phyloP scores from a whole-genome alignment of 2,797 vertebrate genomes.

The Lepilemur ruficaudatus region DNA sequence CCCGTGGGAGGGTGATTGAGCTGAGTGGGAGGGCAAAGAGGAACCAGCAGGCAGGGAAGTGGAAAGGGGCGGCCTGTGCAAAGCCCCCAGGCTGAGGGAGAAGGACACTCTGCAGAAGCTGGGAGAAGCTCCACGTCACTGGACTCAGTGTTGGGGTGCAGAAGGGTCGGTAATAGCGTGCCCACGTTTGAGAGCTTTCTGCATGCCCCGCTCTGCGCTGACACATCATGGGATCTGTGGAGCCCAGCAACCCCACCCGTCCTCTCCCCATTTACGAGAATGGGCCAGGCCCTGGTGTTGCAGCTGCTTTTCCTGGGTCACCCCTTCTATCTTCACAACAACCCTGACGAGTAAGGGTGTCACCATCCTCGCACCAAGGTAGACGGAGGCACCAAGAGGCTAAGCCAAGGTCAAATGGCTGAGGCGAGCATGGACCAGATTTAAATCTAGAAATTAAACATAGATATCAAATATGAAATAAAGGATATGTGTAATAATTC shows the following conservation, averaged over 20 bases:
- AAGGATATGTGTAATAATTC: background rate
- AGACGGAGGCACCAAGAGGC: background rate
- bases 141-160: accelerated
- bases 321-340: background rate
- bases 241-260: background rate
- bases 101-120: too few species aligned
- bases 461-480: background rate
- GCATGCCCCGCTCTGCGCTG: background rate
- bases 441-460: background rate
- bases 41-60: background rate
- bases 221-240: too few species aligned
- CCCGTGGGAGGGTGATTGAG: background rate
- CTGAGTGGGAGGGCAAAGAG: background rate
- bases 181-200: accelerated
- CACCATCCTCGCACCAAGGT: background rate
- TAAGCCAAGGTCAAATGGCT: background rate
- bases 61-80: too few species aligned
- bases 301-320: too few species aligned
- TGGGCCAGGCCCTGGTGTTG: background rate
- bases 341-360: background rate
- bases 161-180: accelerated
- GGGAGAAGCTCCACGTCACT: accelerated
- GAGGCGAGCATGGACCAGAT: background rate
- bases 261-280: background rate
- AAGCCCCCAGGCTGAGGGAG: background rate